Percentiles rank a stretch among this genome's conserved stretches.
phyloP scores from a whole-genome alignment of 2,888 invertebrate genomes.

The Gari tellinella region DNA sequence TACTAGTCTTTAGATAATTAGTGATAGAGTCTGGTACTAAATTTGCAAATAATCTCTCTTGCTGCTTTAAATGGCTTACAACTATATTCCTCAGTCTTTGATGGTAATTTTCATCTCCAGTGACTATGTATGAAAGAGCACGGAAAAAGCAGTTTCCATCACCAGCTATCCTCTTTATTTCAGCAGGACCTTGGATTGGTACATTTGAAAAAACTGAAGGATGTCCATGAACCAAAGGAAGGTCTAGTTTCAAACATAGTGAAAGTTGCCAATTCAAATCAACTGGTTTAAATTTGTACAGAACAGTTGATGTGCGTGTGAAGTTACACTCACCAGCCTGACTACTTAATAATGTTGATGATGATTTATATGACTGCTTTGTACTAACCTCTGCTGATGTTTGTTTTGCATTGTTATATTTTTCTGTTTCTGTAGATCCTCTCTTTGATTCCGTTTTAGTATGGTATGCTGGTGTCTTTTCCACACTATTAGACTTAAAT shows the following conservation, averaged over 20 bases:
- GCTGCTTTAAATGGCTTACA: slow-evolving; percentile 14
- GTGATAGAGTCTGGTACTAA: neutral
- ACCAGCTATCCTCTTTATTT: slow-evolving; percentile 9
- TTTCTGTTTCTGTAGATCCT: too few species aligned
- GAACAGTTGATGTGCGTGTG: neutral
- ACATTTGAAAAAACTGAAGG: neutral
- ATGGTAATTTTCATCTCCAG: slow-evolving; percentile 24
- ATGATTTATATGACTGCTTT: too few species aligned
- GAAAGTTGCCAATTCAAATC: slow-evolving; percentile 1
- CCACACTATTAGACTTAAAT: too few species aligned
- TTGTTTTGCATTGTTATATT: neutral
- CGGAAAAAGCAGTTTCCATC: slow-evolving; percentile 45
- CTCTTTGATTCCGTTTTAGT: too few species aligned
- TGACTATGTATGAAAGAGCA: slow-evolving; percentile 20
- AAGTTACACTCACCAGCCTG: too few species aligned
- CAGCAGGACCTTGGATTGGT: slow-evolving; percentile 1
- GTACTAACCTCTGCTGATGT: too few species aligned
- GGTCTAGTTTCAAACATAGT: neutral
- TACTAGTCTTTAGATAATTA: slow-evolving; percentile 6
- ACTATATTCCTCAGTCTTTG: neutral
- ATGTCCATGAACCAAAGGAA: neutral
- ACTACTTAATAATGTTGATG: too few species aligned
- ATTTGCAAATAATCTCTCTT: neutral
- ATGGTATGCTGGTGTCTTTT: too few species aligned
- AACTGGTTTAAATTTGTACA: slow-evolving; percentile 1